Evolutionary conservation across 1,140 invertebrate species (phyloP).

Genomic region (Plectrocnemia conspersa): DNA sequence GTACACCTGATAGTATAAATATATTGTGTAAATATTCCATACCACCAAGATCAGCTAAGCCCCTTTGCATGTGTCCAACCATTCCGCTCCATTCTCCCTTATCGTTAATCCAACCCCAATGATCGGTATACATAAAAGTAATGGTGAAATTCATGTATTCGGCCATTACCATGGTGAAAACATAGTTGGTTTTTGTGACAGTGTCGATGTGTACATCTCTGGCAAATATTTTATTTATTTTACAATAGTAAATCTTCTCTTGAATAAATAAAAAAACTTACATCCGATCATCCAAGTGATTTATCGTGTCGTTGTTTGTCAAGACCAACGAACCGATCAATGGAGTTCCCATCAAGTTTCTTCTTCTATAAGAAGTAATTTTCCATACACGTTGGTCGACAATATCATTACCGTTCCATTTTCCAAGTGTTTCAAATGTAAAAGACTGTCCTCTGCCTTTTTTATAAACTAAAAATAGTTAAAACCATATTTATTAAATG

Average conservation of each 20-base stretch:
- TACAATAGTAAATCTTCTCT: too few relatives aligned
- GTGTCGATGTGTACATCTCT: constrained; percentile 54
- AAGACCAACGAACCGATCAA: constrained; percentile 36
- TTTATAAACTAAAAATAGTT: too few relatives aligned
- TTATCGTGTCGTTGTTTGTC: constrained; percentile 49
- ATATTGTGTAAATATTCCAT: too few relatives aligned
- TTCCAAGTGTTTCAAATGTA: too few relatives aligned
- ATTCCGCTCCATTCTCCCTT: constrained; percentile 57
- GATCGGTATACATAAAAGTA: constrained; percentile 34
- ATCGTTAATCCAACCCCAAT: constrained; percentile 53
- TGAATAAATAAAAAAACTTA: constrained; percentile 19
- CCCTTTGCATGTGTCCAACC: constrained; percentile 55
- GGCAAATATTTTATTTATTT: constrained; percentile 17
- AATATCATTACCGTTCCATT: too few relatives aligned
- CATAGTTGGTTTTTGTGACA: constrained; percentile 54
- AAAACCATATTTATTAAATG: too few relatives aligned
- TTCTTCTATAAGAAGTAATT: too few relatives aligned
- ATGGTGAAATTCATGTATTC: constrained; percentile 54
- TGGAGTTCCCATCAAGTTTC: constrained; percentile 38
- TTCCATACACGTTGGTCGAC: too few relatives aligned
- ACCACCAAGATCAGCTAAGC: constrained; percentile 60
- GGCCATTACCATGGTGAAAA: constrained; percentile 46
- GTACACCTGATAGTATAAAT: too few relatives aligned
- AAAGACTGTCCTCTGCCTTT: too few relatives aligned
- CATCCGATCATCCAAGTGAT: constrained; percentile 50